A percentile compares a stretch with the other conserved stretches of the same genome.
Conservation (phyloP, 2,797 vertebrate species). For the Sebastes baramenuke region DNA sequence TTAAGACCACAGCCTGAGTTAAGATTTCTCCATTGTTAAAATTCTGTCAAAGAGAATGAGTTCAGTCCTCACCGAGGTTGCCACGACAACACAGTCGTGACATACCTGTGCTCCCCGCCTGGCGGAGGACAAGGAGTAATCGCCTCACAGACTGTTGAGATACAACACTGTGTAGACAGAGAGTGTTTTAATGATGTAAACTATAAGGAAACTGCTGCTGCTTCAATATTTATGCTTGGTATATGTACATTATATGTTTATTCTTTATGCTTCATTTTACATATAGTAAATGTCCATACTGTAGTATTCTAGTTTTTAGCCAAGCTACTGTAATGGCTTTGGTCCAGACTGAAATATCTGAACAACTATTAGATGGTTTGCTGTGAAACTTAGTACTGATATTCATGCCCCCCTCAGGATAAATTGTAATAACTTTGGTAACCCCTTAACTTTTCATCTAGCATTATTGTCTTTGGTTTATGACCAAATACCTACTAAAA, state of each 20-base stretch:
- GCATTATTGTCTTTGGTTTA: background rate
- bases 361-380: background rate
- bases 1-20: background rate
- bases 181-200: background rate
- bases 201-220: background rate
- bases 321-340: background rate
- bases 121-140: conserved; percentile 18
- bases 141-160: background rate
- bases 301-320: background rate
- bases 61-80: conserved; percentile 50
- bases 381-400: background rate
- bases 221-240: background rate
- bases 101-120: conserved; percentile 51
- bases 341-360: background rate
- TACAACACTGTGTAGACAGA: background rate
- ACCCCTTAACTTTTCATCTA: background rate
- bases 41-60: conserved; percentile 25
- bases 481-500: background rate
- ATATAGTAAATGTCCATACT: background rate
- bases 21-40: conserved; percentile 43
- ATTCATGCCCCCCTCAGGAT: background rate
- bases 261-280: background rate
- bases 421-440: background rate
- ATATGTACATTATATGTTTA: background rate
- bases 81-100: conserved; percentile 70